Evolutionary conservation across 2,113 vertebrate species (phyloP).

Genomic region (Centrocercus urophasianus): DNA sequence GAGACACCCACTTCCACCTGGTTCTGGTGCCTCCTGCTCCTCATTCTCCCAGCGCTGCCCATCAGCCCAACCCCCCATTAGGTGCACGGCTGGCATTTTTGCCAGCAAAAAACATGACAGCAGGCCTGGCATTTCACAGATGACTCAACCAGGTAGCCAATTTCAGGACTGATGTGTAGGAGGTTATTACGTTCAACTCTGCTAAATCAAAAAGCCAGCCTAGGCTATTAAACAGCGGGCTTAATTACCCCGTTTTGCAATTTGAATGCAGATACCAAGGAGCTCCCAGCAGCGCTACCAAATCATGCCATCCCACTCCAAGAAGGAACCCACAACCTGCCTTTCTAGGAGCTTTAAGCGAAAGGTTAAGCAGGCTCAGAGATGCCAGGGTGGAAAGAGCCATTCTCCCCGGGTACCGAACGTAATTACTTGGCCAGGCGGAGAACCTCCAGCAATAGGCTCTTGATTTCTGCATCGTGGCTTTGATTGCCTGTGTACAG

Average conservation of each 20-base stretch:
- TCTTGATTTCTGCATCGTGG: conserved; percentile 81
- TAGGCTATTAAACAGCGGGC: not conserved
- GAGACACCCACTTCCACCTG: not conserved
- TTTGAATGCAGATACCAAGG: not conserved
- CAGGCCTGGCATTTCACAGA: not conserved
- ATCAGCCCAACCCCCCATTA: not conserved
- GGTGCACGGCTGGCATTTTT: not conserved
- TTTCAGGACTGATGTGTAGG: not conserved
- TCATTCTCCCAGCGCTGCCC: not conserved
- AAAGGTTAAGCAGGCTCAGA: not conserved
- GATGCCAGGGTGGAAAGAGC: not conserved
- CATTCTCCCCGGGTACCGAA: not conserved
- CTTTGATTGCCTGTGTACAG: conserved; percentile 85
- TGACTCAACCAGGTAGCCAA: not conserved
- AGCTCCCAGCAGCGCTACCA: not conserved
- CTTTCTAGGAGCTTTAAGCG: not conserved
- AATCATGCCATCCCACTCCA: not conserved
- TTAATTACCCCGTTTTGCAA: not conserved
- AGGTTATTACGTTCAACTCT: not conserved
- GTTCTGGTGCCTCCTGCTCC: not conserved
- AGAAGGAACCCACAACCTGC: not conserved
- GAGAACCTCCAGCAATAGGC: conserved; percentile 85
- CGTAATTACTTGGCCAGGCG: conserved; percentile 85
- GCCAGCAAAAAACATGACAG: not conserved
- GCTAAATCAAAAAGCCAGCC: not conserved